Base-by-base conservation (phyloP, 2,113 vertebrate genomes). In the Neolamprologus kungweensis region DNA sequence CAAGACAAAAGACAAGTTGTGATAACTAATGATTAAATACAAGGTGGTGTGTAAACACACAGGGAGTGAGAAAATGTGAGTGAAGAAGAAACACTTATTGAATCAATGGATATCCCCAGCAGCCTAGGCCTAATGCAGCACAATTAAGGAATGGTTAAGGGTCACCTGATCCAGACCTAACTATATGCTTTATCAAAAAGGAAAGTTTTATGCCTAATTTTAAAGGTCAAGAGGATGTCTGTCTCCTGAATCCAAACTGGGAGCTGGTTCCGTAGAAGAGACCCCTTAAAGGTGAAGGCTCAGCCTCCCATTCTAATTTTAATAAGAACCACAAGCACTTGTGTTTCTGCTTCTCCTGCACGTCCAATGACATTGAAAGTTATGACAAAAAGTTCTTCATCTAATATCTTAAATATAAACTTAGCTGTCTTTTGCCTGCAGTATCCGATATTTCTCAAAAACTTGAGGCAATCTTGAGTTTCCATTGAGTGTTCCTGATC, bases 131-230 rank as follows among this genome's bases (percentile, higher is more conserved):
- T 1, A 40, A 9, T 68, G 63, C 63, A 68, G 19, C 11, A 21
- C 0, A 1, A 68, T n/a, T 21, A 68, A 40, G 35, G 63, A 14
- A 68, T 14, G 35, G 35, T 68, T 68, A n/a, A 0, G 5, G 7
- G 12, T 40, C n/a, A 40, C n/a, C 35, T 68, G 63, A 68, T 68
- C 63, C 7, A 2, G 12, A 40, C 63, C 12, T 23, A 68, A 40
- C 63, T 68, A 23, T 23, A 40, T 40, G 63, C 63, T 68, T 68
- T 68, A 68, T 68, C 63, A 68, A 68, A 68, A 40, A 68, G 63
- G 7, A 40, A 23, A 4, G 35, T 68, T 40, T n/a, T 37, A 37
- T 19, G 17, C 17, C 60, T 35, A 37, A 65, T 65, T 35, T 40
- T 40, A 68, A 23, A 40, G 0, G 58, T 63, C 6, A 0, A 63